Conservation (phyloP, 1,140 invertebrate genomes). For the Drusus annulatus region DNA sequence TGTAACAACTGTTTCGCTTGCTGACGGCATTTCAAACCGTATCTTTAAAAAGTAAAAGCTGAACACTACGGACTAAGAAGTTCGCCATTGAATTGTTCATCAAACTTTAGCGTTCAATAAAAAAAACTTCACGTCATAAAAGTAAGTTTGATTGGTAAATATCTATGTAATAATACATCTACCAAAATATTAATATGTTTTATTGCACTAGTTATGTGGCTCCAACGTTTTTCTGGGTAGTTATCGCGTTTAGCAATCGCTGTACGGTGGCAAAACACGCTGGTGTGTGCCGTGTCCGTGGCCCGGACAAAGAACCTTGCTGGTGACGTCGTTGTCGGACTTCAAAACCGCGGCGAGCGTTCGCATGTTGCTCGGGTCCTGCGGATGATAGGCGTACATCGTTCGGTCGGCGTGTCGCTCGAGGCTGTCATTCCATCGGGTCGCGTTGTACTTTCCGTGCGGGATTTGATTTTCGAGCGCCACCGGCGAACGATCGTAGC, state of each 20-base stretch:
- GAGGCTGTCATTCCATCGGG: conserved; percentile 75
- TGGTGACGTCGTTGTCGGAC: conserved; percentile 85
- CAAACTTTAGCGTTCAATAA: no score
- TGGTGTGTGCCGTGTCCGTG: conserved; percentile 71
- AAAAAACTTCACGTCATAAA: background rate
- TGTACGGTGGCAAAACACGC: conserved; percentile 74
- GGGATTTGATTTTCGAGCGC: conserved; percentile 69
- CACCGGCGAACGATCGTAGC: conserved; percentile 70
- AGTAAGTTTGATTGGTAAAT: no score
- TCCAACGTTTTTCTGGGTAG: background rate
- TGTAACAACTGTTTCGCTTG: no score
- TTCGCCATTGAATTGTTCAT: background rate
- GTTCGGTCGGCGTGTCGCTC: conserved; percentile 68
- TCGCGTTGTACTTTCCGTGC: conserved; percentile 64
- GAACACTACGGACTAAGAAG: background rate
- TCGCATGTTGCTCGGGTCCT: conserved; percentile 73
- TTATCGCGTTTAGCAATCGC: conserved; percentile 67
- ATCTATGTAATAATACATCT: background rate
- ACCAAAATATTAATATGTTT: background rate
- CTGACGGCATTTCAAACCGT: no score
- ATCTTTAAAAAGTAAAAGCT: no score
- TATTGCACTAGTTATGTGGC: conserved; percentile 21
- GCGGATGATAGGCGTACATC: conserved; percentile 68
- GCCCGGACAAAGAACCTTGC: conserved; percentile 75
- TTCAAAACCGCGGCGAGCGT: conserved; percentile 84